A percentile compares a stretch with the other conserved stretches of the same genome.
phyloP scores from a whole-genome alignment of 2,113 vertebrate species.

The Etheostoma cragini region DNA sequence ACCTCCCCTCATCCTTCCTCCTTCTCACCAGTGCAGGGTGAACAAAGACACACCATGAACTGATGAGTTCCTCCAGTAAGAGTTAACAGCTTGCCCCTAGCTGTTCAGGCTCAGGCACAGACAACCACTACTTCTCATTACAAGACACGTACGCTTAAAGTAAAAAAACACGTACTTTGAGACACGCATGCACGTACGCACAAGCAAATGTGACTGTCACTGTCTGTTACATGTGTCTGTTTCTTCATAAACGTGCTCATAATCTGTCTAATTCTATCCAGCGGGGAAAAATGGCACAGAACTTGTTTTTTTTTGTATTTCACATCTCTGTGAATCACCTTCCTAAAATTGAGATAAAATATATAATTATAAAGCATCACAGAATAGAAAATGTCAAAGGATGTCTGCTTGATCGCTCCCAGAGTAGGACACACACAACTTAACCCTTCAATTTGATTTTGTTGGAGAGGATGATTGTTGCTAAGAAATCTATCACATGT shows the following conservation, averaged over 20 bases:
- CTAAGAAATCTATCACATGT: not conserved
- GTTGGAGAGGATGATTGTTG: not conserved
- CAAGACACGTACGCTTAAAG: not conserved
- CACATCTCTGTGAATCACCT: not conserved
- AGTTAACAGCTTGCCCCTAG: conserved; percentile 32
- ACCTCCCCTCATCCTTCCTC: not conserved
- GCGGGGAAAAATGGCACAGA: not conserved
- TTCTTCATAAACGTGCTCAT: conserved; percentile 14
- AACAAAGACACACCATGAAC: conserved; percentile 47
- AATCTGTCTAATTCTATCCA: conserved; percentile 5
- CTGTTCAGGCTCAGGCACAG: conserved; percentile 19
- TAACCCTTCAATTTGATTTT: not conserved
- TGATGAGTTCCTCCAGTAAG: conserved; percentile 41
- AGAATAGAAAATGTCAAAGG: conserved; percentile 14
- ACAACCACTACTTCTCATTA: not conserved
- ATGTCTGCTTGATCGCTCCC: not conserved
- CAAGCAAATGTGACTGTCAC: not conserved
- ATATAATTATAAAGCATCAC: not conserved
- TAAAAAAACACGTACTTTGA: conserved; percentile 3
- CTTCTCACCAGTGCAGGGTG: conserved; percentile 48
- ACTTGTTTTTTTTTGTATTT: not conserved
- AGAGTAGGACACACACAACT: not conserved
- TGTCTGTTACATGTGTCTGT: conserved; percentile 8
- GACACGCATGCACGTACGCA: not conserved
- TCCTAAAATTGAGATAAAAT: not conserved